Percentiles rank a stretch among this genome's conserved stretches.
Evolutionary conservation across 2,888 invertebrate species (phyloP).

Genomic region (Zootermopsis nevadensis): DNA sequence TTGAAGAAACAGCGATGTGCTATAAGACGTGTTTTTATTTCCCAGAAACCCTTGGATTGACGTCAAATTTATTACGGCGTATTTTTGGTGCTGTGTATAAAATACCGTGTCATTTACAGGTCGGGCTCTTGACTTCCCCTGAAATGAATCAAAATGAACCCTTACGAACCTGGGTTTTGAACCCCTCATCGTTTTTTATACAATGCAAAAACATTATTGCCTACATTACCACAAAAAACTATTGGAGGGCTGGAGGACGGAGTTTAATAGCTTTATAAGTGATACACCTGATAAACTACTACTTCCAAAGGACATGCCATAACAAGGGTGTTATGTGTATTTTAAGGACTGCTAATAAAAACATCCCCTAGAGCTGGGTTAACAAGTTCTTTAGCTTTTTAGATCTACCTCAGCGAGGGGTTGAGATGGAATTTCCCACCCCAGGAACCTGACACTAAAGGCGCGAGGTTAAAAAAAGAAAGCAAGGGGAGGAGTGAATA

Average conservation of each 20-base stretch:
- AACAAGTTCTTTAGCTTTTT: slow-evolving; percentile 33
- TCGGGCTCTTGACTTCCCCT: background rate
- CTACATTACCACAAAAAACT: slow-evolving; percentile 32
- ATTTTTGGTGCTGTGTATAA: background rate
- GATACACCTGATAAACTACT: slow-evolving; percentile 31
- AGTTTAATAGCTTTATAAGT: slow-evolving; percentile 39
- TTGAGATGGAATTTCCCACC: slow-evolving; percentile 12
- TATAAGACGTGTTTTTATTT: too few species aligned
- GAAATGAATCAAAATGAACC: background rate
- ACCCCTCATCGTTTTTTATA: background rate
- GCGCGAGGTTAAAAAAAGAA: slow-evolving; percentile 33
- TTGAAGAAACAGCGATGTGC: too few species aligned
- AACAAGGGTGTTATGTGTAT: slow-evolving; percentile 25
- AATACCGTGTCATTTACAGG: background rate
- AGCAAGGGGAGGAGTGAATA: background rate
- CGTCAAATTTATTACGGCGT: too few species aligned
- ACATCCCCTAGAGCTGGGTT: slow-evolving; percentile 37
- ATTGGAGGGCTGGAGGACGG: background rate
- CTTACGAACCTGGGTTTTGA: background rate
- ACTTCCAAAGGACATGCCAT: background rate
- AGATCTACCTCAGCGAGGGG: slow-evolving; percentile 15
- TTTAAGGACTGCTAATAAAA: slow-evolving; percentile 41
- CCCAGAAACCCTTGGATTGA: too few species aligned
- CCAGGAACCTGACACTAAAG: slow-evolving; percentile 32
- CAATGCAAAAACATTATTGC: slow-evolving; percentile 14